These are phyloP conservation scores for Epirrhoe tristata DNA, from an alignment of 2,888 invertebrate genomes.

Conservation along the genomic window DNA sequence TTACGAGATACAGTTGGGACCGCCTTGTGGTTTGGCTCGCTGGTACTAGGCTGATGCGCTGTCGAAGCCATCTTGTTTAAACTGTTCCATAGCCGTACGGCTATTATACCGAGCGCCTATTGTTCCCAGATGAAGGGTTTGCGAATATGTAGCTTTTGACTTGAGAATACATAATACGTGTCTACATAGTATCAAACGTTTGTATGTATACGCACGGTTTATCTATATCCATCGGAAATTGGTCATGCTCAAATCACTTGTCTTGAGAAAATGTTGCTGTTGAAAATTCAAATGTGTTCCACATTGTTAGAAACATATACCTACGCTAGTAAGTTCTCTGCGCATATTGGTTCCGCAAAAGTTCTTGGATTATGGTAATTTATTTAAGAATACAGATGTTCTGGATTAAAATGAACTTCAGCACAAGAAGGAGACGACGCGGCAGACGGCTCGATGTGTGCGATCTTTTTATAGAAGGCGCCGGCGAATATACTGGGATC, in stretches of 20 bases:
- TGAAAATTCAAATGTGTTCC: conserved; percentile 11
- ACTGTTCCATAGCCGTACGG: conserved; percentile 17
- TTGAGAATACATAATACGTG: not conserved
- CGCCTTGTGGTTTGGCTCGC: conserved; percentile 59
- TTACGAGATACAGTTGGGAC: conserved; percentile 55
- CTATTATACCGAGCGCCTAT: conserved; percentile 23
- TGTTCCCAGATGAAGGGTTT: conserved; percentile 17
- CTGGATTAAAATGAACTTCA: conserved; percentile 27
- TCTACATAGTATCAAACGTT: not conserved
- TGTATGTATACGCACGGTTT: not conserved
- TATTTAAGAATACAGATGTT: conserved; percentile 32
- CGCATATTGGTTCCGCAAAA: conserved; percentile 1
- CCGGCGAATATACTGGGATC: conserved; percentile 62
- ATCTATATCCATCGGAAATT: conserved; percentile 9
- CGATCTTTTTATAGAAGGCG: conserved; percentile 74
- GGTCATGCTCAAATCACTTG: conserved; percentile 15
- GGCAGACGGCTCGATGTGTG: conserved; percentile 63
- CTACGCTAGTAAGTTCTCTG: not conserved
- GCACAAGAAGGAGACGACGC: conserved; percentile 61
- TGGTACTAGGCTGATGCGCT: conserved; percentile 45
- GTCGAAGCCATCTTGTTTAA: conserved; percentile 32
- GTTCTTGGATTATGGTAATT: conserved; percentile 18
- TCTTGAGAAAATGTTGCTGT: conserved; percentile 1
- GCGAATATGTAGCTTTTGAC: conserved; percentile 9
- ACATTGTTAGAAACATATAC: not conserved